Percentiles rank a stretch among this genome's conserved stretches.
phyloP scores from a whole-genome alignment of 2,797 vertebrate species.

The Parotocinclus haroldoi region DNA sequence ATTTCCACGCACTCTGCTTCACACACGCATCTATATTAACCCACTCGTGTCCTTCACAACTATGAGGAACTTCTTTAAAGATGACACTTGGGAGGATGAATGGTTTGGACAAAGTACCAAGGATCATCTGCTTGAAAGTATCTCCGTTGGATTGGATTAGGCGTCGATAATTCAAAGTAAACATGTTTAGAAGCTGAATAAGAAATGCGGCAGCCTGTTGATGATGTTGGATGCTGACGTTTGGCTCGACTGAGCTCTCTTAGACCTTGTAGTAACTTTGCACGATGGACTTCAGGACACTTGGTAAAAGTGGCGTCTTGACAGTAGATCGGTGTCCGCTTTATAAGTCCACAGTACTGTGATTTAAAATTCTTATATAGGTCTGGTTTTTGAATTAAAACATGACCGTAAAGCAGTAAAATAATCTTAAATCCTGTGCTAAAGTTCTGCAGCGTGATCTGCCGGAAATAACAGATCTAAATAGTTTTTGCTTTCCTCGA shows the following conservation, averaged over 20 bases:
- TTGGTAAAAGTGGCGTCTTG: slow-evolving; percentile 49
- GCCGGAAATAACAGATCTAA: background rate
- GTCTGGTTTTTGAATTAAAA: background rate
- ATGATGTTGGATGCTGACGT: slow-evolving; percentile 8
- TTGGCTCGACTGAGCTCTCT: slow-evolving; percentile 40
- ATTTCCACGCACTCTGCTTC: slow-evolving; percentile 21
- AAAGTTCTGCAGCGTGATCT: slow-evolving; percentile 14
- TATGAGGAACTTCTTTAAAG: slow-evolving; percentile 9
- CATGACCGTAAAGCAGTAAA: no score
- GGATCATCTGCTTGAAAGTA: no score
- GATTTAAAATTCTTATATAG: background rate
- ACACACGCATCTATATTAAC: slow-evolving; percentile 21
- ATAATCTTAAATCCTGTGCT: background rate
- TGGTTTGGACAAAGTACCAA: no score
- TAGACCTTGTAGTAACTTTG: slow-evolving; percentile 39
- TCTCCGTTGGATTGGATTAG: no score
- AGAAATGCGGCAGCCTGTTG: no score
- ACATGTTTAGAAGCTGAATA: no score
- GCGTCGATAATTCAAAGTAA: no score
- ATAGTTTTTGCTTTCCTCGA: slow-evolving; percentile 20
- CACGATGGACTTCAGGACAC: slow-evolving; percentile 48
- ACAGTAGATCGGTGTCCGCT: background rate
- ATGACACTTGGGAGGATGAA: background rate
- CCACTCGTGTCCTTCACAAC: slow-evolving; percentile 28
- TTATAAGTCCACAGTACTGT: background rate